These are phyloP conservation scores for Rhinogobio ventralis DNA, from an alignment of 2,797 vertebrate genomes.

Conservation along the genomic window DNA sequence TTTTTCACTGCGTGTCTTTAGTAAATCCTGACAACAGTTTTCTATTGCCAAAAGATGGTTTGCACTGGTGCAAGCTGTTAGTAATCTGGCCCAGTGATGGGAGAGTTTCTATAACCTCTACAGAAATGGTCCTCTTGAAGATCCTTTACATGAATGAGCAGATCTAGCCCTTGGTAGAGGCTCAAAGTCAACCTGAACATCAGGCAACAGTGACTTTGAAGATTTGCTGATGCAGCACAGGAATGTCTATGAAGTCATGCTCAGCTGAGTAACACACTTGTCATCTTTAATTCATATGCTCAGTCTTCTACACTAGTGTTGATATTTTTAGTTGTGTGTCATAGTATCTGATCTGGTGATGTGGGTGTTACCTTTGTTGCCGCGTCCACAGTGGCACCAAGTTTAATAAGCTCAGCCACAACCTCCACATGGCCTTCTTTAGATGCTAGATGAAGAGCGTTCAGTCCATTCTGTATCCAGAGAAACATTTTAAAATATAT, in stretches of 20 bases:
- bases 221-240: slow-evolving; percentile 43
- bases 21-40: too few relatives aligned
- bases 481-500: slow-evolving; percentile 21
- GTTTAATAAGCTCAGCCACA: slow-evolving; percentile 93
- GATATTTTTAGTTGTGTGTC: slow-evolving; percentile 27
- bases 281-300: slow-evolving; percentile 31
- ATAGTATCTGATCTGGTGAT: not conserved
- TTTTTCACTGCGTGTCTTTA: too few relatives aligned
- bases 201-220: slow-evolving; percentile 25
- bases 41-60: too few relatives aligned
- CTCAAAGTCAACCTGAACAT: not conserved
- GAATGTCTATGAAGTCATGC: not conserved
- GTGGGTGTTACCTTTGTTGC: slow-evolving; percentile 90
- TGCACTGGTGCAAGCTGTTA: too few relatives aligned
- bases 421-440: slow-evolving; percentile 98
- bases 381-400: slow-evolving; percentile 93
- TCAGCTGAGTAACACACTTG: not conserved
- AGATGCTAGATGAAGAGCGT: slow-evolving; percentile 96
- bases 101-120: not conserved
- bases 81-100: too few relatives aligned
- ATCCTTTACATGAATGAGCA: slow-evolving; percentile 2
- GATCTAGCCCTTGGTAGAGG: not conserved
- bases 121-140: not conserved
- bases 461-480: slow-evolving; percentile 90
- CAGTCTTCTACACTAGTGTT: not conserved